These are phyloP conservation scores for Agraylea sexmaculata DNA, from an alignment of 1,140 invertebrate genomes.

Conservation along the genomic window DNA sequence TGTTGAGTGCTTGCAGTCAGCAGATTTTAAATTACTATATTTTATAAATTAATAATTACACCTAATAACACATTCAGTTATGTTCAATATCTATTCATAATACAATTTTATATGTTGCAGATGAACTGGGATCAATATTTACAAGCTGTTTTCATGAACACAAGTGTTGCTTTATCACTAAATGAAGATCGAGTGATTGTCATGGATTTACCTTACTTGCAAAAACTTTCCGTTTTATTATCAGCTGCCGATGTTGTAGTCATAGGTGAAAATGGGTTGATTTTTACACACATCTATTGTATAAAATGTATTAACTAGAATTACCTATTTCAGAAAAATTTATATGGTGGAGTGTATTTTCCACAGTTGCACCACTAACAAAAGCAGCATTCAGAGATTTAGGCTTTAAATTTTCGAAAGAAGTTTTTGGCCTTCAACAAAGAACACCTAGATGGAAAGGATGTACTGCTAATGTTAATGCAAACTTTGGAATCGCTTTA, in stretches of 20 bases:
- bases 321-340: conserved; percentile 44
- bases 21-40: no score
- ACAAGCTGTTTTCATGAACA: conserved; percentile 44
- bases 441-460: conserved; percentile 56
- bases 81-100: neutral
- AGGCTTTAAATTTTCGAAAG: conserved; percentile 48
- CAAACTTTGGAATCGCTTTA: conserved; percentile 66
- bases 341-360: conserved; percentile 55
- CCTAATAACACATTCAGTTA: neutral
- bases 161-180: conserved; percentile 41
- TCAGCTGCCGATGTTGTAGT: conserved; percentile 37
- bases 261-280: conserved; percentile 36
- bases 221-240: conserved; percentile 43
- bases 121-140: conserved; percentile 58
- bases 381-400: conserved; percentile 45
- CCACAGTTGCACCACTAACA: conserved; percentile 50
- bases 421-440: conserved; percentile 48
- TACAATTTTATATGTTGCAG: conserved; percentile 33
- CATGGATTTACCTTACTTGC: conserved; percentile 49
- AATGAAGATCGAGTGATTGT: conserved; percentile 43
- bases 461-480: conserved; percentile 62
- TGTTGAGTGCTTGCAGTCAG: no score
- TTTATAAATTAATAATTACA: conserved; percentile 1
- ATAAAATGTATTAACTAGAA: neutral
- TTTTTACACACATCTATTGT: conserved; percentile 2